Percentiles rank a stretch among this genome's conserved stretches.
These are phyloP conservation scores for Lipophrys pholis DNA, from an alignment of 2,113 vertebrate genomes.

Conservation along the genomic window DNA sequence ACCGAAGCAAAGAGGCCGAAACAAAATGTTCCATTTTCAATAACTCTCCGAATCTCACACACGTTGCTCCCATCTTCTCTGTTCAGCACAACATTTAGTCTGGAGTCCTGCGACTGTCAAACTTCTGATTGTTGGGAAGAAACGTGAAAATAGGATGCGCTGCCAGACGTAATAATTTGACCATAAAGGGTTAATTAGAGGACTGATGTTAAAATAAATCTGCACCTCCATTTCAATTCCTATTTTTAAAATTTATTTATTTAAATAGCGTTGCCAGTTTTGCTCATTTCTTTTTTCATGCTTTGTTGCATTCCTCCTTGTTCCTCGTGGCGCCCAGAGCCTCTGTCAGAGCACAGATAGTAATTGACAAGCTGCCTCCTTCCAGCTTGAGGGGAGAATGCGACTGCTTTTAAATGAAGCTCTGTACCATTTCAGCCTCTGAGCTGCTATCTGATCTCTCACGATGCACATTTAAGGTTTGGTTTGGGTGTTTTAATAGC, in stretches of 20 bases:
- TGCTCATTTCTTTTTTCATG: constrained; percentile 33
- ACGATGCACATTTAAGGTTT: constrained; percentile 58
- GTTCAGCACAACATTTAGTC: no score
- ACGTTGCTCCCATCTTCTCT: no score
- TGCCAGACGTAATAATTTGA: not conserved
- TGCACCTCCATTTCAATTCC: constrained; percentile 39
- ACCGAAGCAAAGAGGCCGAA: no score
- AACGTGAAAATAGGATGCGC: no score
- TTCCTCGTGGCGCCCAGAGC: constrained; percentile 66
- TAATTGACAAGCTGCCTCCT: constrained; percentile 78
- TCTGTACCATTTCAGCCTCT: constrained; percentile 62
- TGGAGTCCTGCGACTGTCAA: no score
- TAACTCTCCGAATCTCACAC: no score
- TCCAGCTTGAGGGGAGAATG: constrained; percentile 70
- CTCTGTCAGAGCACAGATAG: constrained; percentile 65
- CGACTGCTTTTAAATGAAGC: constrained; percentile 69
- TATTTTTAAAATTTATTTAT: constrained; percentile 14
- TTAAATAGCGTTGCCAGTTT: constrained; percentile 46
- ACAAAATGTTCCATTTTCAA: no score
- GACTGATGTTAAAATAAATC: not conserved
- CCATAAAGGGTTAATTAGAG: not conserved
- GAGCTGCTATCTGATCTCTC: constrained; percentile 68
- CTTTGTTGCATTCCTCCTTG: constrained; percentile 48
- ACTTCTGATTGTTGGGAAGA: no score
- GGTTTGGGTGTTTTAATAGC: constrained; percentile 64